Base-by-base conservation (phyloP, 2,113 vertebrate species). In the Thunnus thynnus region DNA sequence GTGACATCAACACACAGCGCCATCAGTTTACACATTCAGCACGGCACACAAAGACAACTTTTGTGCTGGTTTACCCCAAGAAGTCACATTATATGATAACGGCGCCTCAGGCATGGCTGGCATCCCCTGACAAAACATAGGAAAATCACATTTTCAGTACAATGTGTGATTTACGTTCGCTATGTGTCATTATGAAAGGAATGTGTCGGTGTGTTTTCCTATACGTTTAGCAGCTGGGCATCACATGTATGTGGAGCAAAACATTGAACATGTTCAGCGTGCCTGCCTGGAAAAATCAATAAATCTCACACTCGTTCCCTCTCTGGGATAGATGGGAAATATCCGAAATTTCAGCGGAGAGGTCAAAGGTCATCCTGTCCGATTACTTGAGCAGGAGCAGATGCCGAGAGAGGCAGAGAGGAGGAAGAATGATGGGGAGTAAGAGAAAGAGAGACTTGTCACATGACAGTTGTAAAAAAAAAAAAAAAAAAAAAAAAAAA, bases 211-310 rank as follows among this genome's bases (percentile, higher is more conserved):
- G 61, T 89, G 89, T 85, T 86, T 89, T 82, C 78, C 76, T 76
- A 61, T 51, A 80, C 14, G 30, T 86, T 84, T 63, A 74, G 65
- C 89, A 82, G 80, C 85, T 41, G 78, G 80, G 36, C 68, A 47
- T 85, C 57, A 71, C 75, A 89, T 80, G 86, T 70, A 78, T 52
- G 80, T 47, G 18, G 57, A 85, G 68, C 30, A 48, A 65, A 88
- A 74, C 82, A 63, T 6, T 56, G 83, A 83, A 20, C 62, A 41
- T 41, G 41, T 52, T 75, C 76, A 27, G 27, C 63, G 3, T 27
- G 85, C 7, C 44, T 41, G 80, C n/a, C 7, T 84, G 90, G 91
- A 93, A 94, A 92, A 86, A 89, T 91, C 91, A 84, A 91, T 93
- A 81, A 86, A 84, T 69, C 48, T 78, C 62, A 27, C 52, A 36